A percentile compares a stretch with the other conserved stretches of the same genome.
Conservation (phyloP, 2,113 vertebrate species). For the Panthera leo region DNA sequence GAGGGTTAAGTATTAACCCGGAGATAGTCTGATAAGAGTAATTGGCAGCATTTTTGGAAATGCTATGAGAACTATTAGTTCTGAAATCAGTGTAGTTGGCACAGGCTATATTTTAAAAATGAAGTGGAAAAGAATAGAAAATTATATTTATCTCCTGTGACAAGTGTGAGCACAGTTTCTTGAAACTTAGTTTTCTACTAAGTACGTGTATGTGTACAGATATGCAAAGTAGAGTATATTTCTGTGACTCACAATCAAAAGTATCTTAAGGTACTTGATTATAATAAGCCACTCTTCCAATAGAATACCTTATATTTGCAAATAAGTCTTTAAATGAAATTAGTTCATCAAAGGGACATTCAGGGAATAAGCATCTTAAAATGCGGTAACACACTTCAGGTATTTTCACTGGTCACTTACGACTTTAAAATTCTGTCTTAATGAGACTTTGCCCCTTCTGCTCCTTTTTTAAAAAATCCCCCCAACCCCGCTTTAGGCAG, state of each 20-base stretch:
- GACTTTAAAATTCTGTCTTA: not conserved
- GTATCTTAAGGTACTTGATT: not conserved
- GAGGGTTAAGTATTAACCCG: not conserved
- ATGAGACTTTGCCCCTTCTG: not conserved
- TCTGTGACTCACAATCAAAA: not conserved
- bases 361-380: conserved; percentile 32
- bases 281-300: not conserved
- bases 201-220: not conserved
- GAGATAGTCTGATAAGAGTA: not conserved
- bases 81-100: not conserved
- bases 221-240: not conserved
- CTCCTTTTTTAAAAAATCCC: not conserved
- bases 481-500: not conserved
- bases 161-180: not conserved
- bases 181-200: not conserved
- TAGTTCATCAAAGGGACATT: not conserved
- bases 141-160: not conserved
- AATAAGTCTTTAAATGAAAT: conserved; percentile 13
- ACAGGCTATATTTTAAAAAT: not conserved
- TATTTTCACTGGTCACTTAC: not conserved
- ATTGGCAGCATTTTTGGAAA: not conserved
- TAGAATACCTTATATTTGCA: not conserved
- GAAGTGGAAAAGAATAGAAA: not conserved
- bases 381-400: not conserved
- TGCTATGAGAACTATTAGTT: not conserved